Evolutionary conservation across 2,797 vertebrate genomes (phyloP), one percentile per base, ranked within the genome.

Genomic region (Helostoma temminkii): DNA sequence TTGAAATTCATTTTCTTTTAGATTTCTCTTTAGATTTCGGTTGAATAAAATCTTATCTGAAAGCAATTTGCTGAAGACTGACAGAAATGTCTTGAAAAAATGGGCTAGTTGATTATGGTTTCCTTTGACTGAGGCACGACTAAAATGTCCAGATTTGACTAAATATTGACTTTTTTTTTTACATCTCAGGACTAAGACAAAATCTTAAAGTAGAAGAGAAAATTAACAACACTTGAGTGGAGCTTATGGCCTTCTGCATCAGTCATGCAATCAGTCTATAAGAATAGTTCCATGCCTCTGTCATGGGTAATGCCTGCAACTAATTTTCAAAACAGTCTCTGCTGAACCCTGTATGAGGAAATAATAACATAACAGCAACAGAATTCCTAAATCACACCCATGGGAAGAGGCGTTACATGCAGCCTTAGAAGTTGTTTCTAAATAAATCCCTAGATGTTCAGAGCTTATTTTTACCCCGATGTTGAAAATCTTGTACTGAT

Each of bases 181-280:
- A n/a, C 3, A 15, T 39, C 36, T 12, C 11, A 15, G 14, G 3
- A 14, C 36, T 1, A 41, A 18, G 37, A 41, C 37, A 6, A 39
- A 39, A 18, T 41, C 39, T 41, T n/a, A 18, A n/a, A 42, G 19
- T 9, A 42, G 18, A 18, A 9, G n/a, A 42, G 5, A 41, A 39
- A 41, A 41, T 41, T 41, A 18, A 18, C 37, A 41, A 41, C 37
- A 74, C 68, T 76, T 76, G 12, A 56, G 39, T 21, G 36, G 25
- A 47, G 81, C 58, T 78, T 41, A 55, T 43, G 50, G 70, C 70
- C 45, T 24, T 21, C 34, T 36, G 66, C 66, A 71, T 47, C 67
- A 85, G 39, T 81, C 80, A 80, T 84, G 76, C 82, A 81, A 85
- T 69, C n/a, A 42, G 37, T 66, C 67, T 73, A 86, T 86, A 86